Conservation (phyloP, 2,113 vertebrate genomes). For the Motacilla alba region DNA sequence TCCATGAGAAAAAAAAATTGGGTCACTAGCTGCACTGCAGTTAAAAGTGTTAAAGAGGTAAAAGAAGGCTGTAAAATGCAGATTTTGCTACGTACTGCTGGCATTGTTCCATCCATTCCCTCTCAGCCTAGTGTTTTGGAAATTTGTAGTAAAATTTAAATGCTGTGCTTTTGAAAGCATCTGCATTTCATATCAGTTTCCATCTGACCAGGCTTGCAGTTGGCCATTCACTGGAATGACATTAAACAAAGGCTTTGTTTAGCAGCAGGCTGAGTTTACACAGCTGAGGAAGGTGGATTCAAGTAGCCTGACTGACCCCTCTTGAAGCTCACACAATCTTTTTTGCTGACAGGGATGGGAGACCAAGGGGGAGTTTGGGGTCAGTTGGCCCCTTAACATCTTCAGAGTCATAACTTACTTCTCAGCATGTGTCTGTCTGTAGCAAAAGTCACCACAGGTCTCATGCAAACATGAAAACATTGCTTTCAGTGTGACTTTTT, state of each 20-base stretch:
- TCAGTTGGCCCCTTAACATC: not conserved
- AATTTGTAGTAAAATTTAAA: not conserved
- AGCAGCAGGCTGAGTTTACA: slow-evolving; percentile 10
- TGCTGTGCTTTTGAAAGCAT: not conserved
- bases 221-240: not conserved
- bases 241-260: slow-evolving; percentile 54
- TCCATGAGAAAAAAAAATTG: not conserved
- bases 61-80: not conserved
- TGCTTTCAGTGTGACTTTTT: not conserved
- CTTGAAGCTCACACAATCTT: not conserved
- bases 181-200: slow-evolving; percentile 20
- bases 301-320: slow-evolving; percentile 4
- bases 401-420: not conserved
- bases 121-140: not conserved
- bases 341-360: not conserved
- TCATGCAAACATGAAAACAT: not conserved
- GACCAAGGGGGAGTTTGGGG: not conserved
- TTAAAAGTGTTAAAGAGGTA: not conserved
- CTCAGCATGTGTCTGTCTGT: not conserved
- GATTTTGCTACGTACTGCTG: not conserved
- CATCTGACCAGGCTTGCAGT: slow-evolving; percentile 14
- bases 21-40: not conserved
- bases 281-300: slow-evolving; percentile 32
- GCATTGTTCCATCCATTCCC: not conserved
- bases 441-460: not conserved